Conservation (phyloP, 2,888 invertebrate species). For the Netelia virgata region DNA sequence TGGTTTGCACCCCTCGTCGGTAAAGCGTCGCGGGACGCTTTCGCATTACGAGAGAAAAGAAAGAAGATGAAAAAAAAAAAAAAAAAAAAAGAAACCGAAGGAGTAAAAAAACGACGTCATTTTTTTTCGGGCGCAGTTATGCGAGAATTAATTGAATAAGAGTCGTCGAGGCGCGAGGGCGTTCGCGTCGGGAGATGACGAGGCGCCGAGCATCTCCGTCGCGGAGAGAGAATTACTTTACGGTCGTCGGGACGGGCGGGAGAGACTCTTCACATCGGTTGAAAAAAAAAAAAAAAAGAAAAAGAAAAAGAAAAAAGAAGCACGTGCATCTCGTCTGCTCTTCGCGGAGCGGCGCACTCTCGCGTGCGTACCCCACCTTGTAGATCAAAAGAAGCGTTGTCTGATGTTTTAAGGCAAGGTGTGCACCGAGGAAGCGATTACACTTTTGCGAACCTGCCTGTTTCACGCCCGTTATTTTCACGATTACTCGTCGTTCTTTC, state of each 20-base stretch:
- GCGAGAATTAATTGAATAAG: constrained; percentile 79
- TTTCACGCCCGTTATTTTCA: not conserved
- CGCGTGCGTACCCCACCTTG: constrained; percentile 62
- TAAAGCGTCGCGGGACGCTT: constrained; percentile 15
- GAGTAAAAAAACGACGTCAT: constrained; percentile 58
- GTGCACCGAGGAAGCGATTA: constrained; percentile 15
- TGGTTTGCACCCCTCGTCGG: constrained; percentile 40
- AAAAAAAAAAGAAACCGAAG: not conserved
- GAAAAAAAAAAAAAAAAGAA: too few species aligned
- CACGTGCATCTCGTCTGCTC: constrained; percentile 52
- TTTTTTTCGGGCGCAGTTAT: constrained; percentile 73
- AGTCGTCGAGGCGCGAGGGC: constrained; percentile 68
- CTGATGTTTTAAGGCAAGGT: constrained; percentile 17
- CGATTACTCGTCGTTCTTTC: not conserved
- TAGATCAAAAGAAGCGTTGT: constrained; percentile 54
- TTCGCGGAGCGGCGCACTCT: constrained; percentile 52
- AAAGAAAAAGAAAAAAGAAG: too few species aligned
- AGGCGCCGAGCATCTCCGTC: constrained; percentile 18
- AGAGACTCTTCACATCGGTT: constrained; percentile 18
- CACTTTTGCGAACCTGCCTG: constrained; percentile 13
- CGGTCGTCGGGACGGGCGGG: not conserved
- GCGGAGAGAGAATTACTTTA: constrained; percentile 52
- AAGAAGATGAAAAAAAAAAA: not conserved
- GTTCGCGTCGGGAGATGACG: constrained; percentile 32
- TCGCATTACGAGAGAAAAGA: constrained; percentile 22